phyloP scores from a whole-genome alignment of 2,888 invertebrate species.

The Ormyrus thymus region DNA sequence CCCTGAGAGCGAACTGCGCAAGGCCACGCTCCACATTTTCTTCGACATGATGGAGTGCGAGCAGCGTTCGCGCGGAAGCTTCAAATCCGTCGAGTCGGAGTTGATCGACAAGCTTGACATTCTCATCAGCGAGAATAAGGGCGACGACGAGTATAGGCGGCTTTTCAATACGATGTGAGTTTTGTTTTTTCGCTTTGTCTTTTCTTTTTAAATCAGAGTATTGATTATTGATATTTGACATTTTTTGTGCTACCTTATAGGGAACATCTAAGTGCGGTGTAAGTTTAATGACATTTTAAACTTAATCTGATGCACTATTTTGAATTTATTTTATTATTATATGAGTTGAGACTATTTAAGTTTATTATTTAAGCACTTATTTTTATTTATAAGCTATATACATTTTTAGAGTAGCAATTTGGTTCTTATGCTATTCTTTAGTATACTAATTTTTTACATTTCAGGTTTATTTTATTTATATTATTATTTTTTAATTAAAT shows the following conservation, averaged over 20 bases:
- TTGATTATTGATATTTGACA: constrained; percentile 3
- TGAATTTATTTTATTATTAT: constrained; percentile 24
- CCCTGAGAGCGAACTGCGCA: constrained; percentile 88
- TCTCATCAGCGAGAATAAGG: constrained; percentile 93
- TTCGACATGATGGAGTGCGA: constrained; percentile 98
- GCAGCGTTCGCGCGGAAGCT: constrained; percentile 87
- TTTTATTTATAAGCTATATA: not conserved
- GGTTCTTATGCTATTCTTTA: not conserved
- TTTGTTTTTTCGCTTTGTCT: not conserved
- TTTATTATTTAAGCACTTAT: not conserved
- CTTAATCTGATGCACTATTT: constrained; percentile 18
- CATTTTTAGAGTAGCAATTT: constrained; percentile 4
- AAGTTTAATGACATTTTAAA: constrained; percentile 77
- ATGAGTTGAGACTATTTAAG: too few relatives aligned
- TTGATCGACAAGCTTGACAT: constrained; percentile 95
- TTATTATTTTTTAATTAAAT: not conserved
- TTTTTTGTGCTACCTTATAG: constrained; percentile 76
- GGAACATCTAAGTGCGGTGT: constrained; percentile 95
- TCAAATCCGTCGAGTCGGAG: constrained; percentile 93
- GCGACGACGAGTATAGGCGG: constrained; percentile 93
- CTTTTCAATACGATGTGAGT: constrained; percentile 98
- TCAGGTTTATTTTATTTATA: not conserved
- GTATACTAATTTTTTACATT: not conserved
- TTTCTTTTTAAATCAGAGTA: too few relatives aligned
- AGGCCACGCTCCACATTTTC: constrained; percentile 93